Base-by-base conservation (phyloP, 2,113 vertebrate genomes). In the Dromas ardeola region DNA sequence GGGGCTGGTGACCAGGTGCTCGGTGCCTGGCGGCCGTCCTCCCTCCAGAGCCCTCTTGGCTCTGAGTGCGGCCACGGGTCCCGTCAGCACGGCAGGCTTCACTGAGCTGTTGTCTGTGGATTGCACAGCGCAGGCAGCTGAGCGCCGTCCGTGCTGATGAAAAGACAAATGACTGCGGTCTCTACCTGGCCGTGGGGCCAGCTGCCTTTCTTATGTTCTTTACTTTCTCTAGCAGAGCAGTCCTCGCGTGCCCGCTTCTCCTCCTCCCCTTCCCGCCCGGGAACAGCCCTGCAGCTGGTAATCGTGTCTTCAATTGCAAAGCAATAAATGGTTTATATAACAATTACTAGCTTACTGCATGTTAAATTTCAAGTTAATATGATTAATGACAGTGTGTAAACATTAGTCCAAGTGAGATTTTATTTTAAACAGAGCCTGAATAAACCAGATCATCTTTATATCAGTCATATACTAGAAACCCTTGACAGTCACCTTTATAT, bases 261-360 rank as follows among this genome's bases (percentile, higher is more conserved):
- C 76, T 90, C 42, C 27, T 90, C 45, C 56, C 78, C 27, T 93
- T 87, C 73, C 72, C 4, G 5, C 50, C 56, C 2, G 0, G 43
- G 70, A 87, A 40, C 53, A 90, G 53, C 77, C 56, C 49, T 80
- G 71, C 81, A 82, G 87, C 84, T 90, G 81, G 66, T 90, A 86
- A 87, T 91, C 3, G 0, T 2, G 2, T 53, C 70, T 80, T 72
- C 62, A 91, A 13, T 56, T 85, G 62, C 93, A 93, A 79, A 91
- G 71, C 55, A 88, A 62, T 96, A 91, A 93, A 94, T 72, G 38
- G 56, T 71, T 93, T 90, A 59, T 92, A 10, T 86, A 63, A 76
- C 58, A 83, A 78, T 77, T 92, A 86, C 49, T 69, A 85, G 53
- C 74, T 92, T 92, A 85, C 70, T 19, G 1, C 88, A 83, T 5